A percentile compares a stretch with the other conserved stretches of the same genome.
phyloP scores from a whole-genome alignment of 2,888 invertebrate species.

The Apocheima hispidaria region DNA sequence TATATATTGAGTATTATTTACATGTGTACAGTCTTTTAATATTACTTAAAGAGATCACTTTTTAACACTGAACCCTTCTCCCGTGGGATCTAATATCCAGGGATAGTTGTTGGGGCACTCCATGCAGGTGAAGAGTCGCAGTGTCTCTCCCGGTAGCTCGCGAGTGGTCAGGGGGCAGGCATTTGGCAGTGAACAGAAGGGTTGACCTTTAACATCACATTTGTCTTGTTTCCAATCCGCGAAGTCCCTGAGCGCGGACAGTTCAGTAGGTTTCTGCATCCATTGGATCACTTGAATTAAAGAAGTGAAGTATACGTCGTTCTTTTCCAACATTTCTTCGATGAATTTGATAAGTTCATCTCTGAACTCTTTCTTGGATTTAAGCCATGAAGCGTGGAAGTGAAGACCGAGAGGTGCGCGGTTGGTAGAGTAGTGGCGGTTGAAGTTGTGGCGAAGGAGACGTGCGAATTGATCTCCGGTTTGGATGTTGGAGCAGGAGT shows the following conservation, averaged over 20 bases:
- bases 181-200: constrained; percentile 96
- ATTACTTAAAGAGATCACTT: constrained; percentile 87
- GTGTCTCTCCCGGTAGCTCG: constrained; percentile 96
- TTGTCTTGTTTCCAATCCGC: constrained; percentile 97
- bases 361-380: constrained; percentile 96
- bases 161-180: constrained; percentile 95
- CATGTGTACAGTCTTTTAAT: constrained; percentile 84
- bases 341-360: constrained; percentile 97
- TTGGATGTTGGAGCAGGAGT: constrained; percentile 97
- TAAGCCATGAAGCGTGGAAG: constrained; percentile 98
- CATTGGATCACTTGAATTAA: constrained; percentile 97
- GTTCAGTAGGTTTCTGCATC: constrained; percentile 97
- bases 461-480: constrained; percentile 96
- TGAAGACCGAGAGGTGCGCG: constrained; percentile 96
- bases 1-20: constrained; percentile 83
- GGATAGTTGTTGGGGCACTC: constrained; percentile 98
- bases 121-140: constrained; percentile 97
- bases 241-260: constrained; percentile 95
- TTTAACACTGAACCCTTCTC: constrained; percentile 95
- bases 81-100: constrained; percentile 97
- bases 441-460: constrained; percentile 96
- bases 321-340: constrained; percentile 95
- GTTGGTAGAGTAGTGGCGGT: constrained; percentile 96
- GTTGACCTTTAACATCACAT: constrained; percentile 97
- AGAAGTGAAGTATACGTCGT: constrained; percentile 97